phyloP scores from a whole-genome alignment of 2,888 invertebrate species.

The Drosophila putrida region DNA sequence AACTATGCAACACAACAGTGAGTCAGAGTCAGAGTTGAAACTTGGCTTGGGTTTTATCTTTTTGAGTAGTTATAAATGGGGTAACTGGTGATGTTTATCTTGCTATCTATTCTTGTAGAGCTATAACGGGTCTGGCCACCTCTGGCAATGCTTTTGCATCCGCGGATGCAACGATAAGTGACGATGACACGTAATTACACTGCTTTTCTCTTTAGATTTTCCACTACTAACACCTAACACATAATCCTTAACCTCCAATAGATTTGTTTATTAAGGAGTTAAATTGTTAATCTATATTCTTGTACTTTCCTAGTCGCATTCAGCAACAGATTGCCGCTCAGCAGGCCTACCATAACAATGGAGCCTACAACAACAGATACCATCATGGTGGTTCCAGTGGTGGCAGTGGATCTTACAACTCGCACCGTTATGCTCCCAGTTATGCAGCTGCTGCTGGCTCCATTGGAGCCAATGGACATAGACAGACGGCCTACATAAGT shows the following conservation, averaged over 20 bases:
- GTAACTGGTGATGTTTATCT: constrained; percentile 47
- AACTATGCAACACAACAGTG: constrained; percentile 82
- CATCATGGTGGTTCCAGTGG: constrained; percentile 36
- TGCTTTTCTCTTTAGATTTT: constrained; percentile 11
- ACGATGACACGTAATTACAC: constrained; percentile 82
- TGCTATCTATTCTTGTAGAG: constrained; percentile 67
- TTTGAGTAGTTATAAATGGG: constrained; percentile 32
- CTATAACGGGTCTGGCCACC: constrained; percentile 75
- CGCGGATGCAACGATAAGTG: constrained; percentile 80
- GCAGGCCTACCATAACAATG: constrained; percentile 49
- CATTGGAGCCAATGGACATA: constrained; percentile 86
- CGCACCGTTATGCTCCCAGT: constrained; percentile 81
- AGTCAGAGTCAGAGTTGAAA: constrained; percentile 37
- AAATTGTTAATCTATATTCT: background rate
- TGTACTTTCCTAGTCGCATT: constrained; percentile 63
- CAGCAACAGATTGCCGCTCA: constrained; percentile 82
- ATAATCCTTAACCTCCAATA: background rate
- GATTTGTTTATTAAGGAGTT: too few species aligned
- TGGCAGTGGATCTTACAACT: constrained; percentile 46
- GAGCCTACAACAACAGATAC: constrained; percentile 60
- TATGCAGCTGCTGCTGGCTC: constrained; percentile 87
- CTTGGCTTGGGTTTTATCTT: background rate
- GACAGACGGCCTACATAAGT: constrained; percentile 87
- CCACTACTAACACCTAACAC: constrained; percentile 25
- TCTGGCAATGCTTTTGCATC: constrained; percentile 81